Conservation (phyloP, 2,888 invertebrate genomes). For the Cheilosia vernalis region DNA sequence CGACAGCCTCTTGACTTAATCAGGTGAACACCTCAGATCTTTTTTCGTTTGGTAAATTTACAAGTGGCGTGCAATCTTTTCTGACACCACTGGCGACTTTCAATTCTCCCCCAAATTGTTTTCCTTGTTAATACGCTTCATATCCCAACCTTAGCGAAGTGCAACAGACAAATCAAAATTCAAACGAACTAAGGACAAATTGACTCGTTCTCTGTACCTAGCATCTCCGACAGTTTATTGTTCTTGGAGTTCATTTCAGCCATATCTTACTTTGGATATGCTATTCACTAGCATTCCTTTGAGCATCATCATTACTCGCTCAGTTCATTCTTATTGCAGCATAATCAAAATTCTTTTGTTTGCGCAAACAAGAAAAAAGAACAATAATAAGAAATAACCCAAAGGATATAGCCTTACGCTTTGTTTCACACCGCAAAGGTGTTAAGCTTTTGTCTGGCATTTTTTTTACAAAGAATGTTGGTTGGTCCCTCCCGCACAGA, state of each 20-base stretch:
- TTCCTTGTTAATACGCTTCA: no score
- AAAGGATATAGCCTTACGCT: conserved; percentile 8
- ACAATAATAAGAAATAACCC: not conserved
- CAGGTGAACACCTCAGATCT: no score
- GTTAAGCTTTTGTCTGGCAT: conserved; percentile 17
- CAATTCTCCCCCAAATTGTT: no score
- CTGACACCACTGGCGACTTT: no score
- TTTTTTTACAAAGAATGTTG: not conserved
- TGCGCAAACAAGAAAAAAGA: not conserved
- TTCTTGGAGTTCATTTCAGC: not conserved
- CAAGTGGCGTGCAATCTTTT: no score
- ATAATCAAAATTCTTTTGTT: conserved; percentile 48
- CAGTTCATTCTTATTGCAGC: conserved; percentile 15
- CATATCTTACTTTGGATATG: not conserved
- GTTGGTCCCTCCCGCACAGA: conserved; percentile 1
- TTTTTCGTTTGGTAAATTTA: no score
- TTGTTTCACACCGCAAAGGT: conserved; percentile 48
- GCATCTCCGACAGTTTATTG: not conserved
- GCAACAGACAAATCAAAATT: no score
- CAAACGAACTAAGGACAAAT: no score
- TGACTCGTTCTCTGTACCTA: no score
- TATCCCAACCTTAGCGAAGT: no score
- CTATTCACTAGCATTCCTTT: conserved; percentile 27
- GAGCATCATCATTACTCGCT: conserved; percentile 38
- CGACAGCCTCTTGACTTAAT: no score